phyloP scores from a whole-genome alignment of 2,797 vertebrate species.

The Melanogrammus aeglefinus region DNA sequence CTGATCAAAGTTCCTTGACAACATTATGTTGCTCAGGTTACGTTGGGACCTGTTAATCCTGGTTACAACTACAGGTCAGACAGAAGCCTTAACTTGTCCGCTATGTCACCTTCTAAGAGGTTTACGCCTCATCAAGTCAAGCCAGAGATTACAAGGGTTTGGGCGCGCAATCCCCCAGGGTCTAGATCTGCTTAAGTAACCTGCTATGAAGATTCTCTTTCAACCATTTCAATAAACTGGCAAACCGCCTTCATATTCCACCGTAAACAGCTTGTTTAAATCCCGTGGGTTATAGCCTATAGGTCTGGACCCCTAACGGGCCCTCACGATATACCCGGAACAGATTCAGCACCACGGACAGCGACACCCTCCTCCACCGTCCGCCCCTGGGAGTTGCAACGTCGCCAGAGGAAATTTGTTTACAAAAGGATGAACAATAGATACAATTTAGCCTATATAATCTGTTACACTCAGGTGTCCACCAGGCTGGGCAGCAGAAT shows the following conservation, averaged over 20 bases:
- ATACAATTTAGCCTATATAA: not conserved
- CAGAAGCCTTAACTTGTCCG: conserved; percentile 33
- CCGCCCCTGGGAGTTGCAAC: not conserved
- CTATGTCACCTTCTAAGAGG: conserved; percentile 66
- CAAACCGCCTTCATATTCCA: too few species aligned
- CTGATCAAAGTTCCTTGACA: too few species aligned
- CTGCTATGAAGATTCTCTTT: too few species aligned
- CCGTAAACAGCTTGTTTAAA: too few species aligned
- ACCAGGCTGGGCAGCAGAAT: too few species aligned
- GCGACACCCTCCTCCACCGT: not conserved
- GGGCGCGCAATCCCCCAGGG: too few species aligned
- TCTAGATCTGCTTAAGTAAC: too few species aligned
- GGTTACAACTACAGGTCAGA: conserved; percentile 30
- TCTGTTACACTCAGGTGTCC: not conserved
- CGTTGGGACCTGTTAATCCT: not conserved
- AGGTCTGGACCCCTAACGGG: too few species aligned
- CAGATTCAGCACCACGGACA: conserved; percentile 40
- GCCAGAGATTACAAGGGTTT: conserved; percentile 47
- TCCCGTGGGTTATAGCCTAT: too few species aligned
- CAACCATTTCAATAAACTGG: too few species aligned
- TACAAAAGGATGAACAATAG: not conserved
- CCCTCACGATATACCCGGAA: not conserved
- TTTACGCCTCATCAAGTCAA: conserved; percentile 68
- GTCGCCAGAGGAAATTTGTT: not conserved
- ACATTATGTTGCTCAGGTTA: too few species aligned